phyloP scores from a whole-genome alignment of 2,113 vertebrate genomes.

The Macrotus californicus region DNA sequence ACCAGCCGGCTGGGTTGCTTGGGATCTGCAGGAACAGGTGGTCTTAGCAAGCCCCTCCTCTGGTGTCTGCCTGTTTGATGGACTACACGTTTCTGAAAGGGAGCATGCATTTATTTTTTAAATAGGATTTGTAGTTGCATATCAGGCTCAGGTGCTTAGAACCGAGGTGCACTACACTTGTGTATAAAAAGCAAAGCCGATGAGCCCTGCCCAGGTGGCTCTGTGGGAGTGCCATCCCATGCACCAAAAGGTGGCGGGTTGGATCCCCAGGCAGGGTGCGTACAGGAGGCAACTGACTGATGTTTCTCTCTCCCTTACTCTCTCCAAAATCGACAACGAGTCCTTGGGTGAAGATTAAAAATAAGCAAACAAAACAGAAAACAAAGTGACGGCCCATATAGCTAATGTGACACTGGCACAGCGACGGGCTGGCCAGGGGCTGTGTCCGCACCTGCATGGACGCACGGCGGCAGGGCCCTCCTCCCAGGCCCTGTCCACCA shows the following conservation, averaged over 20 bases:
- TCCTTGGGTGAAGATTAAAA: no score
- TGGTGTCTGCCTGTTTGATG: accelerated
- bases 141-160: neutral
- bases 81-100: neutral
- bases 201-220: no score
- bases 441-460: accelerated
- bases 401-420: neutral
- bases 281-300: no score
- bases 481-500: accelerated
- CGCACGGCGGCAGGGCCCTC: accelerated
- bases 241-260: no score
- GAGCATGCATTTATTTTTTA: accelerated
- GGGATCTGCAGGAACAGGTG: neutral
- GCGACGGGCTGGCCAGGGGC: neutral
- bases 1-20: neutral
- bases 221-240: no score
- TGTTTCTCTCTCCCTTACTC: no score
- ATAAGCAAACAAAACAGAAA: no score
- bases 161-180: neutral
- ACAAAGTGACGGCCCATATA: no score
- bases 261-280: no score
- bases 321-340: no score
- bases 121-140: neutral
- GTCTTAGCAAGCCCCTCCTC: neutral
- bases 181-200: no score